These are phyloP conservation scores for Tamias sibiricus DNA, from an alignment of 2,113 vertebrate species.

Conservation along the genomic window DNA sequence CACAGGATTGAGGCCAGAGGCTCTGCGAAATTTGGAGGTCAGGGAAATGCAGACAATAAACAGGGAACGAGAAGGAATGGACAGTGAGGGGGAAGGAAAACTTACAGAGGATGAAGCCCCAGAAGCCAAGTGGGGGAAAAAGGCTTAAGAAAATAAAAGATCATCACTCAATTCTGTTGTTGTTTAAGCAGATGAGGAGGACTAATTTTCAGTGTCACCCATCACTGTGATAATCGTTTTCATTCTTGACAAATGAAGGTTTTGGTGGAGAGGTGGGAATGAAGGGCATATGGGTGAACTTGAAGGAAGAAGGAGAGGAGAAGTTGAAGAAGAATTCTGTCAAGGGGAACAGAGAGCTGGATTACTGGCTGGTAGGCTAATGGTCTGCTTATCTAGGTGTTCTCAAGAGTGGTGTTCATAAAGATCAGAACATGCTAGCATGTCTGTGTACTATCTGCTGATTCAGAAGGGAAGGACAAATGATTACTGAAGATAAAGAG, in stretches of 20 bases:
- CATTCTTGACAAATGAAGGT: not conserved
- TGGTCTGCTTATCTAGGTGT: not conserved
- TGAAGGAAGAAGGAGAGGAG: not conserved
- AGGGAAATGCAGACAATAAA: not conserved
- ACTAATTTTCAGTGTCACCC: not conserved
- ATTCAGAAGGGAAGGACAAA: not conserved
- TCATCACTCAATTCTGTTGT: not conserved
- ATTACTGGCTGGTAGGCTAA: not conserved
- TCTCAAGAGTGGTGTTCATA: not conserved
- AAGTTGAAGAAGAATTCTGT: not conserved
- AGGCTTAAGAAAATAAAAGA: not conserved
- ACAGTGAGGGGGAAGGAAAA: not conserved
- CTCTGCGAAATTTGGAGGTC: not conserved
- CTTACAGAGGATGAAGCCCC: not conserved
- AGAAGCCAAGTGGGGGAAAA: not conserved
- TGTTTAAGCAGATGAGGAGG: not conserved
- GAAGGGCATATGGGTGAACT: not conserved
- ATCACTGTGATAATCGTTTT: not conserved
- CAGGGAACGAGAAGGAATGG: not conserved
- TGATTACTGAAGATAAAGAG: not conserved
- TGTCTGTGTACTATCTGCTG: not conserved
- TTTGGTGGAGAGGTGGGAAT: not conserved
- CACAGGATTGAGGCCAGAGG: not conserved
- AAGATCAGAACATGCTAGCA: not conserved
- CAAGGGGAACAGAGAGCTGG: not conserved